phyloP scores from a whole-genome alignment of 30 jellyfish, hydroid and myxozoan genomes.

The Morbakka virulenta region DNA sequence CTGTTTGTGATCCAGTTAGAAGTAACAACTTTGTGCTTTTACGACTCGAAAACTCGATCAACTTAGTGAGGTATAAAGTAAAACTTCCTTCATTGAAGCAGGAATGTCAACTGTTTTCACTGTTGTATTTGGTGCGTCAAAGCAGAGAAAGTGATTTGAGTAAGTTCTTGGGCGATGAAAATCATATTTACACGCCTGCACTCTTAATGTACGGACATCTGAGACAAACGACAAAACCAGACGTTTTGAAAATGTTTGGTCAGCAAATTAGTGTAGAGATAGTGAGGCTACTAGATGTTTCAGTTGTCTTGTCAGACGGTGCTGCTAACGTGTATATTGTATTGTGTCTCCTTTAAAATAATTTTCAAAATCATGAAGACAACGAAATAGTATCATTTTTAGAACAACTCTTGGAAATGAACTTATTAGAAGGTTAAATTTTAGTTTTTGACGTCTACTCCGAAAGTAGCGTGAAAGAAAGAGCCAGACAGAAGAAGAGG shows the following conservation, averaged over 20 bases:
- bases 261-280: background rate
- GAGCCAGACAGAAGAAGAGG: slow-evolving; percentile 33
- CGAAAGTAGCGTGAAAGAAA: slow-evolving; percentile 16
- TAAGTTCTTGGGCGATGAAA: slow-evolving; percentile 43
- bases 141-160: slow-evolving; percentile 41
- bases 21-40: background rate
- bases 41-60: background rate
- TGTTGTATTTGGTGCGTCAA: slow-evolving; percentile 46
- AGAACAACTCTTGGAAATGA: background rate
- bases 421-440: background rate
- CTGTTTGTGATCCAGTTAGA: slow-evolving; percentile 6
- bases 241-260: slow-evolving; percentile 25
- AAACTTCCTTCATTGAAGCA: slow-evolving; percentile 19
- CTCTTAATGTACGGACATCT: slow-evolving; percentile 59
- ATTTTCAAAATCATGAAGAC: slow-evolving; percentile 9
- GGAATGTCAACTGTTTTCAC: slow-evolving; percentile 37
- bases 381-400: slow-evolving; percentile 19
- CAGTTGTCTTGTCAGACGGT: slow-evolving; percentile 30
- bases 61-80: background rate
- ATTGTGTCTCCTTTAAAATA: background rate
- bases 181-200: slow-evolving; percentile 24
- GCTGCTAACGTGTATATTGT: slow-evolving; percentile 46
- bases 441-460: slow-evolving; percentile 6
- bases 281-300: background rate
- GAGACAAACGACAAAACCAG: slow-evolving; percentile 45